A percentile compares a stretch with the other conserved stretches of the same genome.
Conservation (phyloP, 2,797 vertebrate species). For the Cuniculus paca region DNA sequence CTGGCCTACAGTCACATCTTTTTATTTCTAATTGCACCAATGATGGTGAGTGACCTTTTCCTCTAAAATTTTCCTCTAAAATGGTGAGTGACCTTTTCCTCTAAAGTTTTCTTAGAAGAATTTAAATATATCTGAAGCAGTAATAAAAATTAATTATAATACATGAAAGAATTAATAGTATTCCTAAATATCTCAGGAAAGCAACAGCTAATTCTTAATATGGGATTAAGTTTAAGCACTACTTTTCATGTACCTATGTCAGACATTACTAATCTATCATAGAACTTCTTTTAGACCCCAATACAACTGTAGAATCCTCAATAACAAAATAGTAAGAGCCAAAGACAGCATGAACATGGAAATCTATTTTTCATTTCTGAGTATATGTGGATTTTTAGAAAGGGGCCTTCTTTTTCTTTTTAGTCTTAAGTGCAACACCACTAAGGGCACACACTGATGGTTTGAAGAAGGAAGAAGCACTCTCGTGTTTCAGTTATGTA, state of each 20-base stretch:
- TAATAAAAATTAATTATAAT: slow-evolving; percentile 27
- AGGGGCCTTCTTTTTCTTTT: neutral
- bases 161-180: neutral
- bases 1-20: neutral
- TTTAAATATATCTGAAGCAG: neutral
- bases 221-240: neutral
- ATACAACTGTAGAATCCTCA: neutral
- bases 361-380: neutral
- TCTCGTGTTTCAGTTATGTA: neutral
- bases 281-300: neutral
- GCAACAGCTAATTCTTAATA: neutral
- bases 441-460: neutral
- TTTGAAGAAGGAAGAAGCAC: slow-evolving; percentile 29
- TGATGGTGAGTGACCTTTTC: neutral
- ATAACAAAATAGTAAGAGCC: neutral
- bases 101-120: slow-evolving; percentile 41
- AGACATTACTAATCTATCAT: slow-evolving; percentile 35
- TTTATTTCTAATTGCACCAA: neutral
- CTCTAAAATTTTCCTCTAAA: neutral
- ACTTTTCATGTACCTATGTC: neutral
- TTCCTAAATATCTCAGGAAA: neutral
- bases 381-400: neutral
- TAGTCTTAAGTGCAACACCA: neutral
- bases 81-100: neutral
- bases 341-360: neutral